phyloP scores from a whole-genome alignment of 1,140 invertebrate species.

The Anoplolepis gracilipes region DNA sequence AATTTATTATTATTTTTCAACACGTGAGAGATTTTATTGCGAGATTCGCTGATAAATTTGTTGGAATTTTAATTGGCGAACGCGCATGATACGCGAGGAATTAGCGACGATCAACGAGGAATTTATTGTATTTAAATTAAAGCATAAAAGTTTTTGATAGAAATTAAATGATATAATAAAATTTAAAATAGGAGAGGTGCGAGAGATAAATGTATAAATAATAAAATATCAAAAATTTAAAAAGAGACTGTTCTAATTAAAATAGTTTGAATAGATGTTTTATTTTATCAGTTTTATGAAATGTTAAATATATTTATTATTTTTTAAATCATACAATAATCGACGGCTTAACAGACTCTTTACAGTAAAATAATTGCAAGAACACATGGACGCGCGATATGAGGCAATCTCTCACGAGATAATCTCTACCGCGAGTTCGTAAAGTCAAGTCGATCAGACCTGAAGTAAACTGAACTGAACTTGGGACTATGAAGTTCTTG shows the following conservation, averaged over 20 bases:
- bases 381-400: conserved; percentile 48
- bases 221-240: background rate
- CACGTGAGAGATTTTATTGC: background rate
- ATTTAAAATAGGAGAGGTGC: background rate
- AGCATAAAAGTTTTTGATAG: background rate
- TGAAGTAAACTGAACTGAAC: conserved; percentile 47
- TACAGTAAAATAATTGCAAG: conserved; percentile 42
- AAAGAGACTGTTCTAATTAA: background rate
- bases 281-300: background rate
- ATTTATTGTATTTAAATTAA: conserved; percentile 39
- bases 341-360: background rate
- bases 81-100: background rate
- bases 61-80: conserved; percentile 30
- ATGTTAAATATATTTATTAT: too few relatives aligned
- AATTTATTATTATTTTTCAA: background rate
- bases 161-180: background rate
- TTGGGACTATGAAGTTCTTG: conserved; percentile 66
- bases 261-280: background rate
- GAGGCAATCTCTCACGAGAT: conserved; percentile 71
- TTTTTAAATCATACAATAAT: background rate
- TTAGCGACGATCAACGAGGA: background rate
- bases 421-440: conserved; percentile 67
- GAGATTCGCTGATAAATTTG: background rate
- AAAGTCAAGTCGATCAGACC: conserved; percentile 59
- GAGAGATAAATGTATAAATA: background rate